A percentile compares a stretch with the other conserved stretches of the same genome.
phyloP scores from a whole-genome alignment of 1,140 invertebrate species.

The Listronotus bonariensis region DNA sequence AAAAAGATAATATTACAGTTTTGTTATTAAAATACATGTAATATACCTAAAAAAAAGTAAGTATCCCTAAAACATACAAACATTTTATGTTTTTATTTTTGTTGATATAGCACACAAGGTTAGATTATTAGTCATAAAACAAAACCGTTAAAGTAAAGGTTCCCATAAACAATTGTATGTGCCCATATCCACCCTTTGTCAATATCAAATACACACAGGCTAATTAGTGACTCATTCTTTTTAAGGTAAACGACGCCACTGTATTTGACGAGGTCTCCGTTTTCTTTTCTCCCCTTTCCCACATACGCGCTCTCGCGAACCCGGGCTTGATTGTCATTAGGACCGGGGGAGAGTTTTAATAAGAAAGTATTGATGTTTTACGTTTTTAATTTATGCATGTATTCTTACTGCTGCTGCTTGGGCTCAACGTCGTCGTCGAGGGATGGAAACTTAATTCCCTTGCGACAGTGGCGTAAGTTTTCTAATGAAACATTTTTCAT shows the following conservation, averaged over 20 bases:
- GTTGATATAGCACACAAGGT: too few relatives aligned
- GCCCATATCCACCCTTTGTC: too few relatives aligned
- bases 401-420: slow-evolving; percentile 44
- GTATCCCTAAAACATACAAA: too few relatives aligned
- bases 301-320: slow-evolving; percentile 40
- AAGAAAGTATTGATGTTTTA: slow-evolving; percentile 57
- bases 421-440: slow-evolving; percentile 26
- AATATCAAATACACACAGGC: too few relatives aligned
- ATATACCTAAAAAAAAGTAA: too few relatives aligned
- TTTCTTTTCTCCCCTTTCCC: slow-evolving; percentile 43
- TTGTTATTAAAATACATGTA: too few relatives aligned
- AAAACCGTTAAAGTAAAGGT: too few relatives aligned
- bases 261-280: slow-evolving; percentile 34
- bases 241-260: slow-evolving; percentile 35
- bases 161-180: too few relatives aligned
- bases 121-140: too few relatives aligned
- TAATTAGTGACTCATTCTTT: slow-evolving; percentile 4
- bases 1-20: too few relatives aligned
- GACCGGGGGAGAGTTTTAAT: slow-evolving; percentile 55
- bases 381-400: slow-evolving; percentile 55
- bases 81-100: too few relatives aligned
- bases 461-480: slow-evolving; percentile 39
- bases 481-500: slow-evolving; percentile 34
- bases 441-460: slow-evolving; percentile 39
- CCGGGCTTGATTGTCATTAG: slow-evolving; percentile 55